phyloP scores from a whole-genome alignment of 2,113 vertebrate genomes.

The Thamnophis sirtalis region DNA sequence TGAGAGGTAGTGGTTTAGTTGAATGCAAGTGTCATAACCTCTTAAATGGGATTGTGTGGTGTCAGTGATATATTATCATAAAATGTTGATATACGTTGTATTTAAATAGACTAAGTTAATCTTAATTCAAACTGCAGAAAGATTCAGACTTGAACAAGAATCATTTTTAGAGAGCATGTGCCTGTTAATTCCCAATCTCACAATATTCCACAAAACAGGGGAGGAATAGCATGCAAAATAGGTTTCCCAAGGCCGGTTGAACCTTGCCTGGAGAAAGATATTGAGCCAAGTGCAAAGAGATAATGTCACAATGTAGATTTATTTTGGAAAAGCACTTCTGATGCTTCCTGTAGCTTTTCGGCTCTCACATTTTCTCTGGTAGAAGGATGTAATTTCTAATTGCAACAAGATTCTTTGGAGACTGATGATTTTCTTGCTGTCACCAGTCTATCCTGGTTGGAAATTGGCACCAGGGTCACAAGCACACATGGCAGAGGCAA shows the following conservation, averaged over 20 bases:
- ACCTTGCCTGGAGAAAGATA: background rate
- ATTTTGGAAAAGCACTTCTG: slow-evolving; percentile 1
- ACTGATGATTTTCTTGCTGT: background rate
- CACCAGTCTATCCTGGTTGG: background rate
- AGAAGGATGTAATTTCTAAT: background rate
- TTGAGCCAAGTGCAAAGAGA: background rate
- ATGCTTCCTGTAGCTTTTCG: background rate
- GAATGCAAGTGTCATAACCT: background rate
- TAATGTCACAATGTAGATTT: background rate
- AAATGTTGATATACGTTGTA: background rate
- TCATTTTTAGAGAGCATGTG: background rate
- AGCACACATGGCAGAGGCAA: fast-evolving
- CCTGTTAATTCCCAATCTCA: background rate
- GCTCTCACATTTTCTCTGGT: slow-evolving; percentile 7
- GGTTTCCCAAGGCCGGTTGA: background rate
- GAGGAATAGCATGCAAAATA: background rate
- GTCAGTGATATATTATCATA: background rate
- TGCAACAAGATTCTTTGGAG: background rate
- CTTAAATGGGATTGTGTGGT: background rate
- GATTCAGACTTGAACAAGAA: background rate
- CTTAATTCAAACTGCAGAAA: background rate
- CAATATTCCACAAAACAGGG: background rate
- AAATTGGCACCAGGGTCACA: background rate
- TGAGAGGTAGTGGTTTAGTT: background rate
- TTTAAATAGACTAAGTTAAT: background rate